A percentile compares a stretch with the other conserved stretches of the same genome.
Evolutionary conservation across 2,888 invertebrate genomes (phyloP).

Genomic region (Luffia ferchaultella): DNA sequence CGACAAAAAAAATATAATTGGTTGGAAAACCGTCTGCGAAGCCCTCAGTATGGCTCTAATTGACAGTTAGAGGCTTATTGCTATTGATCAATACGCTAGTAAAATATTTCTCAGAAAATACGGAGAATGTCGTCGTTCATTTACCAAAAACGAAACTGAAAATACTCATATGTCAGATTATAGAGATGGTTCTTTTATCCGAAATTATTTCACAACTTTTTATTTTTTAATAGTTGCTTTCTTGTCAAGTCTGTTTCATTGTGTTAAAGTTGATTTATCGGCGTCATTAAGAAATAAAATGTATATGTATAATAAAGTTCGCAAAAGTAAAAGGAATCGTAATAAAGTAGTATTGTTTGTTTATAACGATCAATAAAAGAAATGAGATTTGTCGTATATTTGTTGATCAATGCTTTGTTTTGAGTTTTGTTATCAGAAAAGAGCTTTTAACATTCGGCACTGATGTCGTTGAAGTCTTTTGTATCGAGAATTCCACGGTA

Average conservation of each 20-base stretch:
- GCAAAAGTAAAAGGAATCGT: background rate
- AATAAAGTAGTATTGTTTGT: background rate
- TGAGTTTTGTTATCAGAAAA: background rate
- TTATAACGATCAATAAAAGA: background rate
- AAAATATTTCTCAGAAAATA: background rate
- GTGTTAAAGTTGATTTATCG: background rate
- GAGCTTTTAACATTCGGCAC: background rate
- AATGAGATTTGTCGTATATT: background rate
- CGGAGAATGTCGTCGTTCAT: background rate
- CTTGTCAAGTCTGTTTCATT: too few relatives aligned
- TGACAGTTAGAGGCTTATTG: background rate
- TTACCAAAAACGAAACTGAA: background rate
- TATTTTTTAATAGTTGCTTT: background rate
- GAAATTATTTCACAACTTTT: background rate
- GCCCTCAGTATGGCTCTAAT: background rate
- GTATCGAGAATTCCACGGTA: background rate
- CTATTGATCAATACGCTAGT: background rate
- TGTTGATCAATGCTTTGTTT: background rate
- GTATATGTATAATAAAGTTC: background rate
- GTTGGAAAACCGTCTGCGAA: background rate
- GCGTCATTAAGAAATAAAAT: background rate
- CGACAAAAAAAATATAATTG: background rate
- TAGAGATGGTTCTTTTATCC: background rate
- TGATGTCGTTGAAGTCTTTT: background rate
- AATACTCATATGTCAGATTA: background rate